phyloP scores from a whole-genome alignment of 2,113 vertebrate species.

The Pelecanoides urinatrix region DNA sequence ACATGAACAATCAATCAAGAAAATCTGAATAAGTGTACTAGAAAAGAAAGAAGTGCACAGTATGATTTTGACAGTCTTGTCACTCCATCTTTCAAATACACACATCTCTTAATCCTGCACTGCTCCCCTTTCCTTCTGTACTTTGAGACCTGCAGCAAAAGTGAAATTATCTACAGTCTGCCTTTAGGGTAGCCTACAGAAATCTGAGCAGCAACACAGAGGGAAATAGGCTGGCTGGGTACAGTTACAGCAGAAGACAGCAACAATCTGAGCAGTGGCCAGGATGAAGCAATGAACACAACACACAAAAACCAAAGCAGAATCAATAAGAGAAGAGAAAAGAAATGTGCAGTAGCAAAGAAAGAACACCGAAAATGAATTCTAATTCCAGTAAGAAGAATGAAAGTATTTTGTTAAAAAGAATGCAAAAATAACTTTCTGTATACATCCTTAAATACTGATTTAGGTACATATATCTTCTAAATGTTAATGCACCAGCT shows the following conservation, averaged over 20 bases:
- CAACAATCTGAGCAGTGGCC: not conserved
- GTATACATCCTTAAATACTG: not conserved
- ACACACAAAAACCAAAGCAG: not conserved
- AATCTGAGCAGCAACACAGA: not conserved
- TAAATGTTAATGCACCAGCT: not conserved
- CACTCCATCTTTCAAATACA: not conserved
- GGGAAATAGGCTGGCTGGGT: not conserved
- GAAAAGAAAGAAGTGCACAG: not conserved
- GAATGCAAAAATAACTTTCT: not conserved
- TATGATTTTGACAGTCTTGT: not conserved
- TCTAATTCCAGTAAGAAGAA: not conserved
- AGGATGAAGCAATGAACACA: not conserved
- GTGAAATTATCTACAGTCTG: not conserved
- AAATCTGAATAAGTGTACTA: not conserved
- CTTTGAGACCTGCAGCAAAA: not conserved
- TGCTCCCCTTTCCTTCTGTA: not conserved
- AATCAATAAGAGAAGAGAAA: not conserved
- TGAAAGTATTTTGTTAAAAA: not conserved
- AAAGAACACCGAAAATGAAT: not conserved
- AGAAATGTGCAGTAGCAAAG: not conserved
- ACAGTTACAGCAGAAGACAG: not conserved
- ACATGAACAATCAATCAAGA: not conserved
- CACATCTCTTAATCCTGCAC: not conserved
- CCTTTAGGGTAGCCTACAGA: not conserved
- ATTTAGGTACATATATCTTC: not conserved